Evolutionary conservation across 2,797 vertebrate genomes (phyloP).

Genomic region (Holocentrus rufus): DNA sequence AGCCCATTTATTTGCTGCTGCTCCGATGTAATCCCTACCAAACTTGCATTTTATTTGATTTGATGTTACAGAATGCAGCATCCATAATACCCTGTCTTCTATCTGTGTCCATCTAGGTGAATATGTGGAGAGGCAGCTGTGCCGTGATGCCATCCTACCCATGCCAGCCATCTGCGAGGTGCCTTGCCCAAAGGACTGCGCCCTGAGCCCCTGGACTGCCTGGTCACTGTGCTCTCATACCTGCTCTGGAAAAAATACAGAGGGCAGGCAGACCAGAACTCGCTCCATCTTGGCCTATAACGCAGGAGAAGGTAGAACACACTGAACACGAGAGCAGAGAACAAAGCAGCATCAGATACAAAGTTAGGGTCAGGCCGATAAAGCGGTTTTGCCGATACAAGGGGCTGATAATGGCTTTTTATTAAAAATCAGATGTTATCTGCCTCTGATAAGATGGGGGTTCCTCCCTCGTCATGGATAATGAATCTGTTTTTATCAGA

Average conservation of each 20-base stretch:
- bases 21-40: too few species aligned
- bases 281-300: conserved; percentile 92
- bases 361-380: too few species aligned
- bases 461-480: too few species aligned
- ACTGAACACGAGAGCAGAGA: background rate
- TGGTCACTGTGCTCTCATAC: conserved; percentile 98
- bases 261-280: conserved; percentile 90
- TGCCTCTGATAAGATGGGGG: too few species aligned
- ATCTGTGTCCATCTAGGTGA: conserved; percentile 78
- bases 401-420: too few species aligned
- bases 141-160: conserved; percentile 94
- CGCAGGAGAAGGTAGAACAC: conserved; percentile 87
- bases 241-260: conserved; percentile 96
- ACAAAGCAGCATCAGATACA: background rate
- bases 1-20: too few species aligned
- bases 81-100: background rate
- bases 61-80: background rate
- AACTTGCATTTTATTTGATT: background rate
- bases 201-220: conserved; percentile 90
- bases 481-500: too few species aligned
- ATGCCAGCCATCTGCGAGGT: conserved; percentile 91
- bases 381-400: too few species aligned
- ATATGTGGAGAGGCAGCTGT: conserved; percentile 89
- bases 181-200: conserved; percentile 94
- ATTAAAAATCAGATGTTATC: too few species aligned